Base-by-base conservation (phyloP, 1,140 invertebrate species). In the Ericerus pela region DNA sequence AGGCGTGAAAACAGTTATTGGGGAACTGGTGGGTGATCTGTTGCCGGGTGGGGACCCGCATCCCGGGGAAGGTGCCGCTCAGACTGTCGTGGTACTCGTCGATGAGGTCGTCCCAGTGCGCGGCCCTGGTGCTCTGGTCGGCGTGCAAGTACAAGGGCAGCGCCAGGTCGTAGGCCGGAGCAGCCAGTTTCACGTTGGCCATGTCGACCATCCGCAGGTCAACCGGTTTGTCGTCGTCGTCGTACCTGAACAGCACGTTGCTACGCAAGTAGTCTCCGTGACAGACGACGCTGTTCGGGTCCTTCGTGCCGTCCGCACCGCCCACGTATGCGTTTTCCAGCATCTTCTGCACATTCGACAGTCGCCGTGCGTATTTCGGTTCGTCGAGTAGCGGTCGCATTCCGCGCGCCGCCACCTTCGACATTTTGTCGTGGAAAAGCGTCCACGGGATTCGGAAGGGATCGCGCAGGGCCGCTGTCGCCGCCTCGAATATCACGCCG, bases 181-280 rank as follows among this genome's bases (percentile, higher is more conserved):
- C 66, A 0, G 62, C 58, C 51, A 71, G 70, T 18, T 37, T 56
- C 0, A 66, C 28, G 11, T 64, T 51, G 3, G 65, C 69, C 20
- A 73, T 68, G 54, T 74, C 72, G 24, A 72, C 60, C 1, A 74
- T 52, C 53, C 66, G 67, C 0, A 66, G 60, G n/a, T 62, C 58
- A 0, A 66, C 18, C 1, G 66, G 43, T 10, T 57, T 30, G 0
- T 53, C 61, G 11, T 59, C 26, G 1, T 60, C n/a, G 1, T 68
- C 58, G 26, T 69, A 66, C 56, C 67, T 69, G 62, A 73, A 76
- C 38, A 76, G 60, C 18, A 77, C 67, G 57, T 76, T 76, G 58
- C 76, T 77, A 51, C 68, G 70, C 69, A 72, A 75, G 59, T 69
- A 74, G 59, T 76, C 75, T 27, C 75, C 75, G 58, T 77, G 75